These are phyloP conservation scores for Climacteris rufus DNA, from an alignment of 2,113 vertebrate genomes.

Conservation along the genomic window DNA sequence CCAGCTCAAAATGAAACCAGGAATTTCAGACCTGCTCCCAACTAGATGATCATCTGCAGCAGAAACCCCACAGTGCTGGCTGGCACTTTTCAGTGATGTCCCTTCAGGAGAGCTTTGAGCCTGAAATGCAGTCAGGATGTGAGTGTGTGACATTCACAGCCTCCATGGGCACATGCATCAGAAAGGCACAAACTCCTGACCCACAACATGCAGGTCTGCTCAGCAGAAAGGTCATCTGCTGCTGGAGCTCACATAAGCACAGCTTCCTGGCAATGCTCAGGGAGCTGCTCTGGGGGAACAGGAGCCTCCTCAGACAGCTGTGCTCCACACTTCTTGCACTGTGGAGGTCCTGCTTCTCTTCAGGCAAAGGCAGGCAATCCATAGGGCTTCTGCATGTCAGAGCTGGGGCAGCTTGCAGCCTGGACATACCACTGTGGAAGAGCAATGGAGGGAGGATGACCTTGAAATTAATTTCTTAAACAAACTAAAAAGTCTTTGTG, in stretches of 20 bases:
- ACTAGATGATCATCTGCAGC: not conserved
- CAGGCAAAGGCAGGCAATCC: not conserved
- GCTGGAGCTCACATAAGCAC: not conserved
- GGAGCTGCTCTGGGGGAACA: not conserved
- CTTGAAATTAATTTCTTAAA: not conserved
- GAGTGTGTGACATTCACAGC: not conserved
- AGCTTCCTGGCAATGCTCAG: accelerated
- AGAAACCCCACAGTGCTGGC: not conserved
- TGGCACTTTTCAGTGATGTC: not conserved
- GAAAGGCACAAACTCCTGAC: not conserved
- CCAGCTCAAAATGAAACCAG: not conserved
- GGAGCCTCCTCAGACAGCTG: not conserved
- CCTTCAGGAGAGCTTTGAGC: not conserved
- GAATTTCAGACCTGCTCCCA: not conserved
- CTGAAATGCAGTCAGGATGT: not conserved
- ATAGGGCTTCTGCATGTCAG: not conserved
- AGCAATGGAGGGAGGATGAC: not conserved
- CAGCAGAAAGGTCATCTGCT: not conserved
- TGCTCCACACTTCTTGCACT: not conserved
- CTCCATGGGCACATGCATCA: not conserved
- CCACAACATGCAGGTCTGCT: not conserved
- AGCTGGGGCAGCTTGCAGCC: not conserved
- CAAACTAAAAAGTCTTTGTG: not conserved
- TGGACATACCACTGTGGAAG: not conserved
- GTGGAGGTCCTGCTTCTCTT: not conserved